A percentile compares a stretch with the other conserved stretches of the same genome.
phyloP scores from a whole-genome alignment of 2,113 vertebrate genomes.

The Lepidothrix coronata region DNA sequence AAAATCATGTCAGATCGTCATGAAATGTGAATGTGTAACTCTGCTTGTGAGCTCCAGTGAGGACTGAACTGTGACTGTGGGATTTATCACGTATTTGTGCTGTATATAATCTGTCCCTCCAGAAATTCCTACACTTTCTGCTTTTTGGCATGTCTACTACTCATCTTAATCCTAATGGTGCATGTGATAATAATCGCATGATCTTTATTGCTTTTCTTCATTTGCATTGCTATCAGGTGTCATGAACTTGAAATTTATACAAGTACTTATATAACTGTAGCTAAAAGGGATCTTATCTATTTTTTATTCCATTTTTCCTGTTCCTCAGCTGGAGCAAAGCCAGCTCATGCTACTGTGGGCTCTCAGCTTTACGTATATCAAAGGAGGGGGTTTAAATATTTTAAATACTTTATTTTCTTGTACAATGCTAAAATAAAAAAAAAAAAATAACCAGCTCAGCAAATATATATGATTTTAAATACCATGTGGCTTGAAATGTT shows the following conservation, averaged over 20 bases:
- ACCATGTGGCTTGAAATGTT: not conserved
- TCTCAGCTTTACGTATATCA: not conserved
- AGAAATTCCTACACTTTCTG: not conserved
- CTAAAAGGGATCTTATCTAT: not conserved
- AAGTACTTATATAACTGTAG: not conserved
- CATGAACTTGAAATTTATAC: slow-evolving; percentile 18
- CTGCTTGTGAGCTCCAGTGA: not conserved
- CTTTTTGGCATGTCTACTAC: not conserved
- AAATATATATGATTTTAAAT: not conserved
- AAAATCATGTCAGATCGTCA: not conserved
- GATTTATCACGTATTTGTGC: not conserved
- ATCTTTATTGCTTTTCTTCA: not conserved
- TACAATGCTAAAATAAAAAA: not conserved
- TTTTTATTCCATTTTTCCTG: not conserved
- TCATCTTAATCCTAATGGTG: not conserved
- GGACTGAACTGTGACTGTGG: not conserved
- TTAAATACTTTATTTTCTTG: not conserved
- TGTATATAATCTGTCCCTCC: not conserved
- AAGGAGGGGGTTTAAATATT: not conserved
- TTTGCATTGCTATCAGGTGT: not conserved
- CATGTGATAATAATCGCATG: not conserved
- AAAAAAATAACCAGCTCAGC: not conserved
- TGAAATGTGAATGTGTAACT: not conserved
- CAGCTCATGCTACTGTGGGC: not conserved
- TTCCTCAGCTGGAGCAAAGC: not conserved